Percentiles rank a stretch among this genome's conserved stretches.
phyloP scores from a whole-genome alignment of 2,797 vertebrate genomes.

The Anabacerthia variegaticeps region DNA sequence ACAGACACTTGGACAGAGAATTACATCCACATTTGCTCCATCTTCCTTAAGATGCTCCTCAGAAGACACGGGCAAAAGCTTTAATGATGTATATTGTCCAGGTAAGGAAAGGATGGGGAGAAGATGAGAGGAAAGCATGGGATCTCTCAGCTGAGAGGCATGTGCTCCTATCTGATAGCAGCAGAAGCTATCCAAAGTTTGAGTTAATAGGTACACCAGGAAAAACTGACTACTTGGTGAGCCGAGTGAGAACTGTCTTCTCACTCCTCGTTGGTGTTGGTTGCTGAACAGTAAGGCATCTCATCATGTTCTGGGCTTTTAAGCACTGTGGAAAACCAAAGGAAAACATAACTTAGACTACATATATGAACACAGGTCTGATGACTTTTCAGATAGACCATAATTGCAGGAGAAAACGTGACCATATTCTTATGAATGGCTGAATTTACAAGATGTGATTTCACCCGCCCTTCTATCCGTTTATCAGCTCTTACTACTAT shows the following conservation, averaged over 20 bases:
- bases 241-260: not conserved
- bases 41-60: not conserved
- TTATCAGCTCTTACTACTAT: not conserved
- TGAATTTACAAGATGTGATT: not conserved
- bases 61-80: not conserved
- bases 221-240: not conserved
- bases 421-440: accelerated
- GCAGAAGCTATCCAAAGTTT: not conserved
- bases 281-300: not conserved
- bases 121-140: not conserved
- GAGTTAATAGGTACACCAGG: not conserved
- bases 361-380: not conserved
- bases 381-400: not conserved
- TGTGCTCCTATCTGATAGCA: not conserved
- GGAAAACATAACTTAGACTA: not conserved
- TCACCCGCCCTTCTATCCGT: not conserved
- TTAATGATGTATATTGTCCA: not conserved
- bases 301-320: not conserved
- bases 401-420: not conserved
- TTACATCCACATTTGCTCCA: accelerated
- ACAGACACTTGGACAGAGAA: accelerated
- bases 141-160: not conserved
- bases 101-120: not conserved
- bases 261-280: not conserved
- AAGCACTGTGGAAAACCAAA: not conserved